Evolutionary conservation across 2,113 vertebrate genomes (phyloP), one percentile per base, ranked within the genome.

Genomic region (Gymnogyps californianus): DNA sequence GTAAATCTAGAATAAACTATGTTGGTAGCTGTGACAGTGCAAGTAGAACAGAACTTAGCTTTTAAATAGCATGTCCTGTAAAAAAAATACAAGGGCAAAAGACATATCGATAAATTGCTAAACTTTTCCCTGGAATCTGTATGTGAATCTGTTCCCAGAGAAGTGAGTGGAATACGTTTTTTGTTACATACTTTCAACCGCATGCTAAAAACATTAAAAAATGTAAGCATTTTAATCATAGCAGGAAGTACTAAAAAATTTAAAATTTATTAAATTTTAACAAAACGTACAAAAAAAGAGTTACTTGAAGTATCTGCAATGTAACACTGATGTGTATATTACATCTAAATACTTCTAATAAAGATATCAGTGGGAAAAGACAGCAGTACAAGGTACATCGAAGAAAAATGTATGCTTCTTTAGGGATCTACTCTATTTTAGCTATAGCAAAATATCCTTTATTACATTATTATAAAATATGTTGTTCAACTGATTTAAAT

Each of bases 181-280:
- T 84, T 59, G 2, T 62, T 83, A 67, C 6, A 17, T 29, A 32
- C 9, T 87, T 83, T 74, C 32, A 52, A 36, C 15, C 69, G 49
- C 3, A 22, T 16, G 9, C 64, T 78, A 25, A 95, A 87, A 93
- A 44, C 2, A 38, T 18, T 42, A 64, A 38, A 64, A 51, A 34
- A 31, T 2, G 2, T 0, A 0, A 64, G 7, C 5, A 55, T 42
- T 71, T 85, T 20, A 82, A 38, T 2, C 3, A 55, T 3, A 77
- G n/a, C n/a, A 69, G 32, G 29, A 57, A 57, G 6, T 40, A 79
- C 21, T 58, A 61, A 81, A 46, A 59, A 81, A 13, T 31, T 36
- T 36, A 54, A 77, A 12, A 2, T 13, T 22, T 40, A 57, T 28
- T 55, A 69, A 57, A 7, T 69, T 71, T 42, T 47, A 47, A 66